These are phyloP conservation scores for Scrobipalpa atriplicella DNA, from an alignment of 2,888 invertebrate genomes.

Conservation along the genomic window DNA sequence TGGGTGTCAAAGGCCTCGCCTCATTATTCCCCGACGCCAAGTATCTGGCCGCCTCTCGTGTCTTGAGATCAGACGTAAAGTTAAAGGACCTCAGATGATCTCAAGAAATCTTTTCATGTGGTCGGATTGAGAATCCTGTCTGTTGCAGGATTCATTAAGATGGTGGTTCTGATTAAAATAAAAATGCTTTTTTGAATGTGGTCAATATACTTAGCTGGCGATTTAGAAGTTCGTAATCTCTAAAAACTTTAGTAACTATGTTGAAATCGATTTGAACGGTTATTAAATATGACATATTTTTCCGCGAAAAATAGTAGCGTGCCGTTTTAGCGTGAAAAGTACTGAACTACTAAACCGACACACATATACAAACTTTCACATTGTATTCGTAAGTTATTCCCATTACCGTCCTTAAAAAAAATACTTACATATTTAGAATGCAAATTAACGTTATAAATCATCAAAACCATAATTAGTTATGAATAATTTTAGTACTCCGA, in stretches of 20 bases:
- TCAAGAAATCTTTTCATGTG: neutral
- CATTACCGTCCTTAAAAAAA: too few relatives aligned
- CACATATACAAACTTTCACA: too few relatives aligned
- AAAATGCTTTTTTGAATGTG: neutral
- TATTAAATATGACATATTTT: too few relatives aligned
- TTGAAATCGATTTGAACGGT: too few relatives aligned
- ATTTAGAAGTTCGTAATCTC: neutral
- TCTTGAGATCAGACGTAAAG: slow-evolving; percentile 4
- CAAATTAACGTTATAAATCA: slow-evolving; percentile 1
- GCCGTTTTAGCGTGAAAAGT: too few relatives aligned
- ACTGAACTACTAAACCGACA: too few relatives aligned
- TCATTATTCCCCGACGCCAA: slow-evolving; percentile 1
- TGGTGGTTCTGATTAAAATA: neutral
- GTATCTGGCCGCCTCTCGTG: slow-evolving; percentile 6
- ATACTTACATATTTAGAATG: neutral
- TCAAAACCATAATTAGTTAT: neutral
- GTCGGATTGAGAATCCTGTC: neutral
- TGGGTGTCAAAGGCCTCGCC: slow-evolving; percentile 11
- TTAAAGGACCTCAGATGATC: neutral
- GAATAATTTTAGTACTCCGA: neutral
- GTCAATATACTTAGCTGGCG: neutral
- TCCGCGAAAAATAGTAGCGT: too few relatives aligned
- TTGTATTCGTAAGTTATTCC: too few relatives aligned
- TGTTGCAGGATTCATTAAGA: neutral
- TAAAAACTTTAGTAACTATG: too few relatives aligned